A percentile compares a stretch with the other conserved stretches of the same genome.
Conservation (phyloP, 2,797 vertebrate species). For the Muscicapa striata region DNA sequence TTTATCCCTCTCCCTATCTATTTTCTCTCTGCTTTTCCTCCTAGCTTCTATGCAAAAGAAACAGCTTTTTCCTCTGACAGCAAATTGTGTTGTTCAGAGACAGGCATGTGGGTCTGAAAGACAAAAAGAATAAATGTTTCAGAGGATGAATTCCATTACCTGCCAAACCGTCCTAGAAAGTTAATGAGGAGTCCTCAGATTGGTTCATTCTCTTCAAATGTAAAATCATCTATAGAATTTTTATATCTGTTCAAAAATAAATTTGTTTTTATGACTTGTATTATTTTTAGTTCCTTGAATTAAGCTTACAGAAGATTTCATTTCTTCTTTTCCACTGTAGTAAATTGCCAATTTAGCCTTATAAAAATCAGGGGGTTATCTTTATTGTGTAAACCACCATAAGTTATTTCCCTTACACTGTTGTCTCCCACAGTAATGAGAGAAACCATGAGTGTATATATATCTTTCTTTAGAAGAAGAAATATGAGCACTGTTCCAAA, state of each 20-base stretch:
- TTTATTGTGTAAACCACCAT: slow-evolving; percentile 27
- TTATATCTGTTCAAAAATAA: slow-evolving; percentile 44
- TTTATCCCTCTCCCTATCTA: neutral
- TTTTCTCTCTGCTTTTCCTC: neutral
- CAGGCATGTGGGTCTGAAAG: neutral
- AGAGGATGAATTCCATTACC: slow-evolving; percentile 41
- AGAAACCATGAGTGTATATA: neutral
- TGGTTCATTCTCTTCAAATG: slow-evolving; percentile 29
- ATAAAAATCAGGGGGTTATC: slow-evolving; percentile 12
- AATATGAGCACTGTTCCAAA: neutral
- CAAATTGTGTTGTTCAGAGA: neutral
- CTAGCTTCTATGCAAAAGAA: neutral
- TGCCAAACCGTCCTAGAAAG: slow-evolving; percentile 58
- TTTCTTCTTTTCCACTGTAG: neutral
- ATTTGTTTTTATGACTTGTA: slow-evolving; percentile 34
- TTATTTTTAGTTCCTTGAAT: slow-evolving; percentile 39
- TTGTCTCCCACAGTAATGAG: neutral
- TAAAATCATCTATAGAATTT: slow-evolving; percentile 34
- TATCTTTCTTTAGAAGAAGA: neutral
- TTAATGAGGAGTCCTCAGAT: slow-evolving; percentile 54
- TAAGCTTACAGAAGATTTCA: slow-evolving; percentile 23
- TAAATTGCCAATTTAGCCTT: slow-evolving; percentile 30
- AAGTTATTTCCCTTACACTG: slow-evolving; percentile 13
- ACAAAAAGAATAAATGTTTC: slow-evolving; percentile 34
- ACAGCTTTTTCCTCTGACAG: neutral